Base-by-base conservation (phyloP, 2,888 invertebrate species). In the Meandrusa payeni region DNA sequence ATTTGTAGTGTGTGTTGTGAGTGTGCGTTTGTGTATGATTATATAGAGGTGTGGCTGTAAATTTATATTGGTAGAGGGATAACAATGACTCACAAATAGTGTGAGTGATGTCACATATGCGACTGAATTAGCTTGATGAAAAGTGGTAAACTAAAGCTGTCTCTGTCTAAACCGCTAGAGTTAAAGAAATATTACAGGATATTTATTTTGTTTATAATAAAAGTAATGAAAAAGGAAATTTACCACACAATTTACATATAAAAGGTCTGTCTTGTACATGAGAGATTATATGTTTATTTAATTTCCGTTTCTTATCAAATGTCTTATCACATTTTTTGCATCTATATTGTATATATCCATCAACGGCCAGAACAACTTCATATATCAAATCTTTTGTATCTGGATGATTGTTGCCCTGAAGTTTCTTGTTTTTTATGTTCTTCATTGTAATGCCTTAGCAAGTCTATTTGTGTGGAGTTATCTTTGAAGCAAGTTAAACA, bases 211-310 rank as follows among this genome's bases (percentile, higher is more conserved):
- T n/a, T n/a, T n/a, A n/a, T n/a, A n/a, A n/a, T n/a, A n/a, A n/a
- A n/a, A n/a, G n/a, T n/a, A n/a, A n/a, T 58, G 13, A 37, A n/a
- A 48, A 9, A 10, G 27, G 10, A 23, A 31, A 34, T 72, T 67
- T 54, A 85, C 85, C 81, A 57, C 85, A 86, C n/a, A 81, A 48
- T 53, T 78, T 85, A 53, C 86, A 86, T 17, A 69, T 44, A 51
- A 69, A 79, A 0, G 78, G 77, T 22, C 78, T 63, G 1, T 65
- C 61, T 17, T 69, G 52, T 3, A 45, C 51, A 52, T 85, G 79
- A 9, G 46, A 48, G 7, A 48, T 29, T 0, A 67, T 40, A 56
- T 83, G 81, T 20, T 64, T 63, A 0, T 53, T 49, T 1, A 78
- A 64, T 17, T 58, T 52, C 20, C 57, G 61, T 40, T 67, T 66